Evolutionary conservation across 2,113 vertebrate genomes (phyloP).

Genomic region (Lophotis ruficrista): DNA sequence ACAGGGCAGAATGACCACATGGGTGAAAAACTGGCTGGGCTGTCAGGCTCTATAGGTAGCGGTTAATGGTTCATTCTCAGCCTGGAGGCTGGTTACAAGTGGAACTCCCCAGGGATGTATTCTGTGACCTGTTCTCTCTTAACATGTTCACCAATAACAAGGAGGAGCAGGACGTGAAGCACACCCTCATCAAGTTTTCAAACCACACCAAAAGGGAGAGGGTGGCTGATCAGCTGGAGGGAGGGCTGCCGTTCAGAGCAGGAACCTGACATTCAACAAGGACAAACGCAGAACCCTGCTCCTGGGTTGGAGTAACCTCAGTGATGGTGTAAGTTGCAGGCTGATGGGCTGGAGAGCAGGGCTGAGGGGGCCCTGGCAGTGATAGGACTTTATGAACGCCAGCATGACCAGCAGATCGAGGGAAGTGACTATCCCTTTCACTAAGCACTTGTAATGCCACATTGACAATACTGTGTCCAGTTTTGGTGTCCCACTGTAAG

Average conservation of each 20-base stretch:
- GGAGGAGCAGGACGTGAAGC: not conserved
- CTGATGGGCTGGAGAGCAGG: not conserved
- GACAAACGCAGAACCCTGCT: not conserved
- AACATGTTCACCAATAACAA: not conserved
- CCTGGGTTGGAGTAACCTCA: not conserved
- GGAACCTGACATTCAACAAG: not conserved
- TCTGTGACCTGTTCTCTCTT: not conserved
- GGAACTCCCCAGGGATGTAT: not conserved
- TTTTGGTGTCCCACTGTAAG: not conserved
- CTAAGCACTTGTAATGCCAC: not conserved
- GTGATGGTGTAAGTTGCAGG: not conserved
- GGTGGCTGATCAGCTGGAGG: too few species aligned
- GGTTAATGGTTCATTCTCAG: not conserved
- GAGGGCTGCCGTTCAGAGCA: not conserved
- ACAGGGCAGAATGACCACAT: not conserved
- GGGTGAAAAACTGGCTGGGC: not conserved
- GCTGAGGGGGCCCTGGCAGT: not conserved
- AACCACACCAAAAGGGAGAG: not conserved
- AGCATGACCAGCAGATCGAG: not conserved
- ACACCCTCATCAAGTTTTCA: not conserved
- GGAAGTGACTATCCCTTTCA: not conserved
- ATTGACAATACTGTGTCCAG: accelerated
- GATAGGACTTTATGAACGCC: not conserved
- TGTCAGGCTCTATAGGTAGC: not conserved
- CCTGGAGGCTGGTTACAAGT: not conserved